These are phyloP conservation scores for Euura saliciscinereae DNA, from an alignment of 1,140 invertebrate species.

Conservation along the genomic window DNA sequence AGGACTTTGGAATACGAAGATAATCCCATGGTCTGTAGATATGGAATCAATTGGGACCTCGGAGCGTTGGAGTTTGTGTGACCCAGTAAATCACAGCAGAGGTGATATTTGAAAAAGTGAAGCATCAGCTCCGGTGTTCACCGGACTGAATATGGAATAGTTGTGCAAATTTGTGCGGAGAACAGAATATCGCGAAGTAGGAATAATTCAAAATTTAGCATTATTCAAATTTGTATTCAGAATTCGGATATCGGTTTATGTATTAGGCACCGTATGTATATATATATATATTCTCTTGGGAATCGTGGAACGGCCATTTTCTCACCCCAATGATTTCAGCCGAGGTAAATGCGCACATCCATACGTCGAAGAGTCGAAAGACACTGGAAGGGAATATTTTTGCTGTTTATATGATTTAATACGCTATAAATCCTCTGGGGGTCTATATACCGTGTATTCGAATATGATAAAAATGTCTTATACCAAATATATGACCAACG, in stretches of 20 bases:
- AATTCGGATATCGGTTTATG: slow-evolving; percentile 1
- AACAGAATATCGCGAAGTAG: neutral
- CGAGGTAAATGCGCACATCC: neutral
- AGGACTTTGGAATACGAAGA: no score
- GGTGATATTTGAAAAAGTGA: neutral
- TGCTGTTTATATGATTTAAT: neutral
- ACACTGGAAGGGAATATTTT: neutral
- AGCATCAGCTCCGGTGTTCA: neutral
- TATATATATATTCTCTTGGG: neutral
- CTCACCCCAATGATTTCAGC: slow-evolving; percentile 2
- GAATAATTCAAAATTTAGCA: neutral
- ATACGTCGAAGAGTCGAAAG: neutral
- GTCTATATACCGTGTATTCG: neutral
- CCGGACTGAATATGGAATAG: neutral
- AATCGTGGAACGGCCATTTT: neutral
- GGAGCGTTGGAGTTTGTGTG: no score
- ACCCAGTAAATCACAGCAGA: neutral
- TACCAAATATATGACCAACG: neutral
- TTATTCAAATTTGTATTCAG: neutral
- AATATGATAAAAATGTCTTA: slow-evolving; percentile 1
- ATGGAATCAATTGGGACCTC: no score
- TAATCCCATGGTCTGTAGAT: no score
- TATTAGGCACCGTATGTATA: neutral
- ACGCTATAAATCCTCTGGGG: neutral
- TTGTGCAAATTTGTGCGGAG: neutral